Evolutionary conservation across 2,888 invertebrate species (phyloP), one percentile per base, ranked within the genome.

Genomic region (Hydrotaea cyrtoneurina): DNA sequence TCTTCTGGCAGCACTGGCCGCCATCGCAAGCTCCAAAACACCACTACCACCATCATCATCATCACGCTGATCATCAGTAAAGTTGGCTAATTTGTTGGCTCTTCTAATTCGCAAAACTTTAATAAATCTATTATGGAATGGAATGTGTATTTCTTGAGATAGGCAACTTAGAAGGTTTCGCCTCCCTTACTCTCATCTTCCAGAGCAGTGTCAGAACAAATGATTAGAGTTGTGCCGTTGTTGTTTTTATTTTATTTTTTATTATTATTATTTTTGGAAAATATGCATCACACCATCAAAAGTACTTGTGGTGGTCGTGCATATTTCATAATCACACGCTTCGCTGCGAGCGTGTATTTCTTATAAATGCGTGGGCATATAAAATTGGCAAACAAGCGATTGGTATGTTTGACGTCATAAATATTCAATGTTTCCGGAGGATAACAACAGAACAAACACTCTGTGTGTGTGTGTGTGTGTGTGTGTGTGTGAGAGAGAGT

Each of bases 71-170:
- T 31, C 31, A n/a, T 5, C 15, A 31, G 17, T 17, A 64, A 64
- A 64, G 36, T 64, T 64, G 36, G 36, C 64, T 64, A 64, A 64
- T 64, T 36, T 31, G 64, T 36, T 31, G 57, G 57, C 26, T 39
- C 1, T 39, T 31, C 8, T 13, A 3, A 5, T 36, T 17, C 36
- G 11, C n/a, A 36, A 36, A 64, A 64, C 36, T 64, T 64, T 64
- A 64, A 64, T 64, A 36, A 64, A 55, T 36, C 36, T 64, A 64
- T 36, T 64, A 64, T 36, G 8, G 59, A 26, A 59, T 2, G 59
- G 2, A 23, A 59, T 59, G 31, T 31, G 7, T 7, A 31, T 31
- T 31, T 31, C 7, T 31, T 31, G 31, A 4, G 3, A 2, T 7
- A 7, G 31, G 3, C 31, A 31, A 31, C 31, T 2, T 31, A 31